These are phyloP conservation scores for Pseudocheirus occidentalis DNA, from an alignment of 2,797 vertebrate species.

Conservation along the genomic window DNA sequence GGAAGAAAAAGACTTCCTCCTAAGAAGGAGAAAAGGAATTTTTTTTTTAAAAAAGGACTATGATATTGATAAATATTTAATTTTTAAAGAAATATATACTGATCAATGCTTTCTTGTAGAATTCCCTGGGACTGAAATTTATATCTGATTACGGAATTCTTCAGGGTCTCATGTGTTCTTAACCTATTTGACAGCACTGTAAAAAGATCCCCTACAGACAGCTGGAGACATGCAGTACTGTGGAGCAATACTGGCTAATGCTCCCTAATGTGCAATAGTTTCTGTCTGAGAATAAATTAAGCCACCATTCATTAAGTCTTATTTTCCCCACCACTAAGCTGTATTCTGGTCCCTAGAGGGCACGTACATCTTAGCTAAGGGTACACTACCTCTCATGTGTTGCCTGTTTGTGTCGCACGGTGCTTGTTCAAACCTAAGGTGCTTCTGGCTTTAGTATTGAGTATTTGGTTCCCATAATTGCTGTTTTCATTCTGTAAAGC, in stretches of 20 bases:
- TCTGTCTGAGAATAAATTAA: slow-evolving; percentile 85
- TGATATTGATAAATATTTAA: slow-evolving; percentile 82
- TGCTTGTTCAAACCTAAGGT: slow-evolving; percentile 85
- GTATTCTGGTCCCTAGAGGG: slow-evolving; percentile 85
- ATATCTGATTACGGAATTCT: slow-evolving; percentile 77
- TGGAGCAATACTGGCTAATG: slow-evolving; percentile 88
- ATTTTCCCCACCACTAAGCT: slow-evolving; percentile 83
- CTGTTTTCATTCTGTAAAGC: slow-evolving; percentile 82
- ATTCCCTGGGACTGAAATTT: slow-evolving; percentile 76
- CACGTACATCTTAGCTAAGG: slow-evolving; percentile 89
- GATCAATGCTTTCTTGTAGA: slow-evolving; percentile 80
- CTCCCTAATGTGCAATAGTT: slow-evolving; percentile 90
- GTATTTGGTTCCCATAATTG: slow-evolving; percentile 76
- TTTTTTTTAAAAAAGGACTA: slow-evolving; percentile 75
- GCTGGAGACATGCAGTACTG: slow-evolving; percentile 81
- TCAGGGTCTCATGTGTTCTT: slow-evolving; percentile 73
- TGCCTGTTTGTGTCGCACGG: slow-evolving; percentile 83
- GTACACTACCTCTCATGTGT: slow-evolving; percentile 95
- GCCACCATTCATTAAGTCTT: slow-evolving; percentile 77
- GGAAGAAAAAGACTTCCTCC: slow-evolving; percentile 86
- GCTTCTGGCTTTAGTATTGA: slow-evolving; percentile 84
- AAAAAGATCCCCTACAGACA: slow-evolving; percentile 81
- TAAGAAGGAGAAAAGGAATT: slow-evolving; percentile 82
- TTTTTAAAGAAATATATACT: slow-evolving; percentile 74
- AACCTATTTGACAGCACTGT: slow-evolving; percentile 75